These are phyloP conservation scores for Caerostris extrusa DNA, from an alignment of 1,140 invertebrate species.

Conservation along the genomic window DNA sequence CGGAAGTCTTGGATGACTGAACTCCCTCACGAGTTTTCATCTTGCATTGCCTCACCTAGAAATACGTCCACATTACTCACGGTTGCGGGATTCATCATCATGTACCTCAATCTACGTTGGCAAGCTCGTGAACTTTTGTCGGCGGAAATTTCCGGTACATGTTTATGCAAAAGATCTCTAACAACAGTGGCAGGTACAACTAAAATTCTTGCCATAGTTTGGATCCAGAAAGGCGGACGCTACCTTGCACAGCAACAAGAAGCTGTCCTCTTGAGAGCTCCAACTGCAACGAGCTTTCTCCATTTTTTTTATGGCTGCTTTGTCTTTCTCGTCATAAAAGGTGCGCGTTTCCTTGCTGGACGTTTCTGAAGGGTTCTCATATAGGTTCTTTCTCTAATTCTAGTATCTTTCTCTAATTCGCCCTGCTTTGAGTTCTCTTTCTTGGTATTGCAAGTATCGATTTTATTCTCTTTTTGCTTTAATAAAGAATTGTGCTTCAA, in stretches of 20 bases:
- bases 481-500: background rate
- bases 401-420: background rate
- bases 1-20: slow-evolving; percentile 78
- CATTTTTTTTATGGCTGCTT: slow-evolving; percentile 86
- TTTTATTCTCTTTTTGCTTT: slow-evolving; percentile 14
- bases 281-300: slow-evolving; percentile 83
- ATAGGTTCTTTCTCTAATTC: background rate
- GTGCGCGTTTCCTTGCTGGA: slow-evolving; percentile 78
- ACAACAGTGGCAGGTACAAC: slow-evolving; percentile 82
- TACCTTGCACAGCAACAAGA: slow-evolving; percentile 86
- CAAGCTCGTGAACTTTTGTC: slow-evolving; percentile 89
- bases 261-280: slow-evolving; percentile 80
- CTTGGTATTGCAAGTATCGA: background rate
- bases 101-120: slow-evolving; percentile 85
- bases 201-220: slow-evolving; percentile 82
- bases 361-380: slow-evolving; percentile 20
- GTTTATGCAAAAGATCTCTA: slow-evolving; percentile 85
- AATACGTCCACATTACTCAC: slow-evolving; percentile 84
- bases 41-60: slow-evolving; percentile 85
- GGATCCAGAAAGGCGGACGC: slow-evolving; percentile 86
- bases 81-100: slow-evolving; percentile 85
- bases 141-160: slow-evolving; percentile 82
- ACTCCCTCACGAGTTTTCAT: slow-evolving; percentile 82
- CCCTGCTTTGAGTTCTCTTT: no score
- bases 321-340: slow-evolving; percentile 87